Base-by-base conservation (phyloP, 2,888 invertebrate species). In the Sinhomidia bicolor region DNA sequence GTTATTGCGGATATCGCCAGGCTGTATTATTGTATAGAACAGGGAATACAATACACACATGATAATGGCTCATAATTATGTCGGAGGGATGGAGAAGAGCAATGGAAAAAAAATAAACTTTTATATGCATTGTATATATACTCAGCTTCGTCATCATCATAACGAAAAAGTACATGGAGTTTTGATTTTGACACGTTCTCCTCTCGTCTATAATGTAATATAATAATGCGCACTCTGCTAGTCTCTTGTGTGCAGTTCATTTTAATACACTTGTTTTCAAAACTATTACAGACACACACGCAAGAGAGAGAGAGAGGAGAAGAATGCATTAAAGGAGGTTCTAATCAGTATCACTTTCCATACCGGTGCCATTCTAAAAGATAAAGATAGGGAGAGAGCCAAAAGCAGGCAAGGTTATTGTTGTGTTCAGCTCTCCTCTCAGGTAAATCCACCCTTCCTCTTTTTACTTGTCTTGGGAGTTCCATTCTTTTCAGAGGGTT, bases 331-430 rank as follows among this genome's bases (percentile, higher is more conserved):
- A 71, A 74, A 71, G 71, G 14, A 71, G 51, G 80, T 57, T 71
- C 80, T 86, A 86, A 86, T 80, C 79, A 86, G 65, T 71, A 80
- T 80, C 68, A 80, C 65, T 86, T 87, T 81, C 87, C 80, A 81
- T 74, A 81, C 81, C 78, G 78, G 85, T 85, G 54, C 85, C 78
- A 65, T 74, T 57, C 32, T 26, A 51, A 17, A 23, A 29, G 14
- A 62, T 74, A 76, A n/a, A 60, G 79, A 57, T 76, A 32, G 51
- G 76, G 76, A 54, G 32, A 76, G 29, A 41, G 12, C n/a, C 17
- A 71, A 12, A 41, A 14, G 36, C 17, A 41, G 2, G 23, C 23
- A 62, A 51, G 20, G 65, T 17, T 44, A 81, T 57, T 68, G 84
- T 20, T 60, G 12, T 47, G 85, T 20, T 32, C 41, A 23, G n/a